A percentile compares a stretch with the other conserved stretches of the same genome.
Conservation (phyloP, 1,140 invertebrate genomes). For the Cotesia typhae region DNA sequence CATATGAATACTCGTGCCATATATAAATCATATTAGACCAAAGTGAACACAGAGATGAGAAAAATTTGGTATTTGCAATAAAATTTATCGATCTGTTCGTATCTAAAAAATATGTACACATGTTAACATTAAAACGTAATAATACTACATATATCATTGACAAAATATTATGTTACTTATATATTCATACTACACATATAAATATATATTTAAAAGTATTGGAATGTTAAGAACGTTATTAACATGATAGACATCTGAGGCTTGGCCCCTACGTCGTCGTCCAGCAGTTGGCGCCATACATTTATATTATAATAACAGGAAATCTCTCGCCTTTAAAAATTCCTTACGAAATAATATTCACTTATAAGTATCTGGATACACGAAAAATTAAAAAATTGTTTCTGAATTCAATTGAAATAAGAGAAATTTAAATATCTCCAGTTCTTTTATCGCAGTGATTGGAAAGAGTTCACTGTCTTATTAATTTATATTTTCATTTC, state of each 20-base stretch:
- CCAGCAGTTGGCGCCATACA: constrained; percentile 12
- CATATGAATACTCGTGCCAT: too few relatives aligned
- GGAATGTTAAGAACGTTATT: constrained; percentile 19
- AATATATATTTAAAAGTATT: background rate
- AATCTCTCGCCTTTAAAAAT: constrained; percentile 14
- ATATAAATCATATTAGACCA: too few relatives aligned
- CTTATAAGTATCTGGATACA: background rate
- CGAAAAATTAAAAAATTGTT: background rate
- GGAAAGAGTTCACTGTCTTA: too few relatives aligned
- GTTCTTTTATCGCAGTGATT: background rate
- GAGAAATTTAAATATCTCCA: background rate
- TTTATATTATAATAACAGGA: constrained; percentile 16
- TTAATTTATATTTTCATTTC: too few relatives aligned
- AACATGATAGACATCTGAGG: background rate
- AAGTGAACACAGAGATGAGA: too few relatives aligned
- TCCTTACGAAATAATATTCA: constrained; percentile 5
- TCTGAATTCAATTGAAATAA: background rate
- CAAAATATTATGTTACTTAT: background rate
- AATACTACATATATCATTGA: too few relatives aligned
- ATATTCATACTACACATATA: constrained; percentile 1
- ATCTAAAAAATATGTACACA: too few relatives aligned
- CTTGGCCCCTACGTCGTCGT: background rate
- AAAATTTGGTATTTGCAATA: too few relatives aligned
- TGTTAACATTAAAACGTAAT: too few relatives aligned
- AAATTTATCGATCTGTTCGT: too few relatives aligned